Base-by-base conservation (phyloP, 2,797 vertebrate species). In the Aulostomus chinensis region DNA sequence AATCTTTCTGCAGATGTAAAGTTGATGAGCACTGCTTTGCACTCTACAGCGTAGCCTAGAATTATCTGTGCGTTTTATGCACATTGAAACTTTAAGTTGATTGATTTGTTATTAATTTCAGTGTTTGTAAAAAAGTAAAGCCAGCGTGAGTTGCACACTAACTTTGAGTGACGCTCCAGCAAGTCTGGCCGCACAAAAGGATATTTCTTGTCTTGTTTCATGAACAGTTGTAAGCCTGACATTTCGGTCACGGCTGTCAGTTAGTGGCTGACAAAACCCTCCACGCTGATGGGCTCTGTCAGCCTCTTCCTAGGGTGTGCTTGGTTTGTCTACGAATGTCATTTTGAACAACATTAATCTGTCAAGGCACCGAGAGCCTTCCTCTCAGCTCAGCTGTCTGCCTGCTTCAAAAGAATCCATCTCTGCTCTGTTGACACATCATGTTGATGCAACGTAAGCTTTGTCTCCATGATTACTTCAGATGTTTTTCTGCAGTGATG, bases 301-400 rank as follows among this genome's bases (percentile, higher is more conserved):
- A 79, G 68, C 53, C 14, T 73, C 32, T 80, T 78, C 70, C 60
- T 37, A 41, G 9, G 53, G 48, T 28, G 3, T 22, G 18, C 47
- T 43, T n/a, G n/a, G n/a, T 57, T 48, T 68, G 38, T 65, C 56
- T 62, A 41, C 7, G 16, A 48, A 59, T 68, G 66, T 68, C 60
- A 72, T 62, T 75, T 84, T 79, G 58, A 80, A 82, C 61, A 69
- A 64, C 60, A 53, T n/a, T 47, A 54, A 80, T 65, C 52, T 80
- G 55, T 81, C 58, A 46, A 35, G 70, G 51, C 59, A 35, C 40
- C 9, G 2, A 50, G 45, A 59, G 29, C 22, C 34, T 45, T 62
- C 3, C 29, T 56, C 39, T 63, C 29, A 55, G 61, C 51, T 71
- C 47, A 37, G 45, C 54, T 51, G 43, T 52, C 73, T 55, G 21